phyloP scores from a whole-genome alignment of 2,888 invertebrate genomes.

The Himalopsyche anomala region DNA sequence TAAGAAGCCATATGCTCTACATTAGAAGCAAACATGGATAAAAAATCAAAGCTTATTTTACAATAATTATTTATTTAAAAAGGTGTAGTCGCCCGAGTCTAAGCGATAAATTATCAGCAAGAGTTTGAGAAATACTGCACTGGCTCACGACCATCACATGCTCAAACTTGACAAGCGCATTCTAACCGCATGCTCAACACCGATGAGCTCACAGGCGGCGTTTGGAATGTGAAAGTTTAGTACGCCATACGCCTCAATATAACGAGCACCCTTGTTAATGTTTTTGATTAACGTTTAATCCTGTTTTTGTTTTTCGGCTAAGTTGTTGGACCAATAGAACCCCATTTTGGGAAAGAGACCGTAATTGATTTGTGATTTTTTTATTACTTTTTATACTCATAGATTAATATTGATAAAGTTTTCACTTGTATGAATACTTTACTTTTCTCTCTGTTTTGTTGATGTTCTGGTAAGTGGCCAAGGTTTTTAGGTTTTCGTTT shows the following conservation, averaged over 20 bases:
- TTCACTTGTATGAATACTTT: too few relatives aligned
- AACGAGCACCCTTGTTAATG: background rate
- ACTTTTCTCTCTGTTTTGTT: too few relatives aligned
- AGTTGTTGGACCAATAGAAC: background rate
- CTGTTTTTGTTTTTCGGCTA: slow-evolving; percentile 3
- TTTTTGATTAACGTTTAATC: slow-evolving; percentile 22
- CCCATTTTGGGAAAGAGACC: background rate
- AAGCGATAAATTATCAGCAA: background rate
- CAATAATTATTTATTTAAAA: too few relatives aligned
- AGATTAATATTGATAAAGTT: too few relatives aligned
- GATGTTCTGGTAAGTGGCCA: too few relatives aligned
- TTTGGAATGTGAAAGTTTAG: background rate
- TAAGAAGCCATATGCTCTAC: too few relatives aligned
- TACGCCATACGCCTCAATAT: background rate
- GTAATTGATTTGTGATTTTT: background rate
- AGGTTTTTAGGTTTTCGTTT: too few relatives aligned
- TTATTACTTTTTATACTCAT: too few relatives aligned
- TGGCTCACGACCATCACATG: background rate
- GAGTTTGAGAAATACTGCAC: background rate
- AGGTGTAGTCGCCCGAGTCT: too few relatives aligned
- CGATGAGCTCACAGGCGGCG: background rate
- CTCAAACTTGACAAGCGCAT: too few relatives aligned
- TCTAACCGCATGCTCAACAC: background rate
- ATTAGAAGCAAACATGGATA: too few relatives aligned
- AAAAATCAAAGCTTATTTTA: too few relatives aligned